Evolutionary conservation across 2,113 vertebrate genomes (phyloP), one percentile per base, ranked within the genome.

Genomic region (Lethenteron reissneri): DNA sequence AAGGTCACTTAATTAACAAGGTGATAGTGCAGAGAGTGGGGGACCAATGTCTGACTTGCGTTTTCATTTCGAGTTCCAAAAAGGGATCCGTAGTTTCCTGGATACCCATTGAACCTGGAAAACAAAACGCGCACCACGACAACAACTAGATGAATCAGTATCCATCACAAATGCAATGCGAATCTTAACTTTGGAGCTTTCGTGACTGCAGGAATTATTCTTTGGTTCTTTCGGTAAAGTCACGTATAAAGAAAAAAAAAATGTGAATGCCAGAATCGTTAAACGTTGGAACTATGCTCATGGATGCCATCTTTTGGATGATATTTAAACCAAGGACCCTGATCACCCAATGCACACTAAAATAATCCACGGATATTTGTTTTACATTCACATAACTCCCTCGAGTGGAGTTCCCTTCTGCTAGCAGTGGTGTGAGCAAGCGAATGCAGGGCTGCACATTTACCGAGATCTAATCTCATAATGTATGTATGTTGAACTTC

Each of bases 11-110:
- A 19, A 56, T 58, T n/a, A 19, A 12, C 57, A 17, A 60, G 57
- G 9, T 57, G 70, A 25, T 19, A 58, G 10, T 12, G n/a, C 56
- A 57, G 10, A 21, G 17, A 59, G 19, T 14, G 69, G 15, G 11
- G 10, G 9, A 71, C 41, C 41, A 41, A 41, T 7, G 41, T 41
- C 7, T 41, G 41, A 83, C 84, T 84, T 72, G 87, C 80, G 1
- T 88, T 82, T 75, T 87, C 81, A 5, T 85, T 85, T 72, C 82
- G 78, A 81, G 84, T 82, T 57, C 85, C 81, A 70, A 88, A 82
- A 75, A 83, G 76, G 57, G 78, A 83, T 11, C 84, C 82, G 11
- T 85, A 86, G 72, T 83, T 83, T 17, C 82, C 80, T 0, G 84
- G 85, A 69, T 82, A 85, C 56, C 85, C 84, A 25, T 84, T 82